These are phyloP conservation scores for Chelon labrosus DNA, from an alignment of 2,797 vertebrate genomes.

Conservation along the genomic window DNA sequence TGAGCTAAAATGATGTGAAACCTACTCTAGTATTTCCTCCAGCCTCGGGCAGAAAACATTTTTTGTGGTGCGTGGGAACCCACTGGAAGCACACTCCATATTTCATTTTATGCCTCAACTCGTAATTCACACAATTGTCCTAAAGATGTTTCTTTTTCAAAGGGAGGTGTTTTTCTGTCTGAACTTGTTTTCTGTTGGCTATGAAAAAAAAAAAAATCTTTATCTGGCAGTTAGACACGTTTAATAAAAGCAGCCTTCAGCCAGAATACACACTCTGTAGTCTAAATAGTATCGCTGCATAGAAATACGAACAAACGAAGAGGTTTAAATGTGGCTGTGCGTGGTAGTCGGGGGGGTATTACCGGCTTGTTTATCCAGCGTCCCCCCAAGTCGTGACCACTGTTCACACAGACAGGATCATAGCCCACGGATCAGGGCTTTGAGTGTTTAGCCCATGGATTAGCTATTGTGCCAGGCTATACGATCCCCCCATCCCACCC, in stretches of 20 bases:
- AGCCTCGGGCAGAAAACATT: constrained; percentile 13
- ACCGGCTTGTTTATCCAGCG: constrained; percentile 76
- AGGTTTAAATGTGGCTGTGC: constrained; percentile 18
- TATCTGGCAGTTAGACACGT: background rate
- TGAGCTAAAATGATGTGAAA: background rate
- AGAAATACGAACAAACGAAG: constrained; percentile 20
- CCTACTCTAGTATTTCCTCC: background rate
- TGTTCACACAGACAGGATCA: constrained; percentile 83
- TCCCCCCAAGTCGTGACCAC: constrained; percentile 78
- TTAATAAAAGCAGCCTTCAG: constrained; percentile 6
- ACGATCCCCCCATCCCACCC: background rate
- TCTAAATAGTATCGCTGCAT: constrained; percentile 2
- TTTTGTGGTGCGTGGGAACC: constrained; percentile 5
- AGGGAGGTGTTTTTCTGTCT: background rate
- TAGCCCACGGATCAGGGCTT: constrained; percentile 68
- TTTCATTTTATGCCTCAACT: background rate
- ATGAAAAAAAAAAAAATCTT: too few relatives aligned
- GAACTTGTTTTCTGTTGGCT: background rate
- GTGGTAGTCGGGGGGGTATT: constrained; percentile 14
- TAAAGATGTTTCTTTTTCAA: background rate
- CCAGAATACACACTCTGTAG: too few relatives aligned
- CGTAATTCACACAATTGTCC: background rate
- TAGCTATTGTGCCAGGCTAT: constrained; percentile 67
- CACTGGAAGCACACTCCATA: constrained; percentile 16
- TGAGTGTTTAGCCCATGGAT: constrained; percentile 85